Evolutionary conservation across 2,888 invertebrate genomes (phyloP), one percentile per base, ranked within the genome.

Genomic region (Dasysyrphus tricinctus): DNA sequence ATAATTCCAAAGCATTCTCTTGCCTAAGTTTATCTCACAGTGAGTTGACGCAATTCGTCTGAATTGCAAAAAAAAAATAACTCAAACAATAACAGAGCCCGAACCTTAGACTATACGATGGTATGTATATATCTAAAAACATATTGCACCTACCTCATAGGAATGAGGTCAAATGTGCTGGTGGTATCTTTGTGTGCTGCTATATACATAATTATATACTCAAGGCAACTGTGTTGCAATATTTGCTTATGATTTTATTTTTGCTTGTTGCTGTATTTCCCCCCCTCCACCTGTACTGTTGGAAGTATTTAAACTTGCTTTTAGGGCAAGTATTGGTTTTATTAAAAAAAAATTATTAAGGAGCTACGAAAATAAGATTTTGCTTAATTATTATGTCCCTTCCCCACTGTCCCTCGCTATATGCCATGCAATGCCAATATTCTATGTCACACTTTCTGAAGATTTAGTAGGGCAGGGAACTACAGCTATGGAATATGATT

Each of bases 111-210:
- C 39, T 69, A 72, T 76, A 80, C 70, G 16, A 16, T 47, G 16
- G 42, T 39, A 74, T 69, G 54, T 72, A 42, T 76, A 51, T 73
- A 78, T 73, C 77, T 86, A 47, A 44, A 75, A 86, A 67, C 78
- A 72, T 86, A 86, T 86, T 82, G 81, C 86, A 86, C 86, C 86
- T 86, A 81, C 74, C 78, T 82, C 65, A 47, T 81, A 78, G 81
- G 81, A 86, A 86, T 86, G 86, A 81, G 86, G 86, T 79, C 86
- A 86, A 81, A 86, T 81, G 81, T 73, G 74, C 86, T 70, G 75
- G 74, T 81, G 78, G 86, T 81, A 75, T 86, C 86, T 86, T 81
- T 59, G 57, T 57, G 32, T 19, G 57, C 47, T 72, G 74, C 74
- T 65, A 67, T 80, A 77, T 81, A 86, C 54, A 54, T 54, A 54